Evolutionary conservation across 2,797 vertebrate genomes (phyloP), one percentile per base, ranked within the genome.

Genomic region (Champsocephalus gunnari): DNA sequence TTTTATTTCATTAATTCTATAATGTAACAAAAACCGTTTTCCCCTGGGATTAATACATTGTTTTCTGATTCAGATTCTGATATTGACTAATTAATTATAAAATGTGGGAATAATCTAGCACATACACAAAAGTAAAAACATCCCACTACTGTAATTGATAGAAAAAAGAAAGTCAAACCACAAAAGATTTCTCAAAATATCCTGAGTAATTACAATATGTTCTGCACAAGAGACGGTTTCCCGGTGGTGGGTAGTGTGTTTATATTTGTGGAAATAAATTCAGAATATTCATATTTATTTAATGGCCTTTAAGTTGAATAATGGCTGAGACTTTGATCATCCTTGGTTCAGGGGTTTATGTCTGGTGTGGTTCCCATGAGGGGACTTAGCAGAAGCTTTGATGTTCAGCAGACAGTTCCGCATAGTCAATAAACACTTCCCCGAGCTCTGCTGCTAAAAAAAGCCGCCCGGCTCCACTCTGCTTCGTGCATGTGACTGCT

Each of bases 341-440:
- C 74, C 55, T 71, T 79, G 80, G 83, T 89, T 86, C 84, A 78
- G 59, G 70, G 84, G 78, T 91, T 90, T 82, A 86, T 80, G 82
- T 85, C 81, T 90, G 74, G 55, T 81, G 81, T 64, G 67, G 53
- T 60, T 92, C 87, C 82, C 88, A 58, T 63, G 87, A 85, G 82
- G 73, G 11, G 63, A 77, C 68, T 88, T 80, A 86, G 75, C 82
- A 53, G 19, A 16, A 47, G 77, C 88, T 92, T 91, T 90, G 87
- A 90, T 87, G 80, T 83, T 38, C 56, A 82, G 71, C 71, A 83
- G 66, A 69, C 77, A 75, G 43, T 67, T 87, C 62, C 82, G 75
- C 77, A 88, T 68, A 75, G 82, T 87, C 79, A 80, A 84, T 81
- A 82, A 83, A 80, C 76, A 87, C 73, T 73, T 79, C 71, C 43